Percentiles rank a stretch among this genome's conserved stretches.
These are phyloP conservation scores for Autographa pulchrina DNA, from an alignment of 2,888 invertebrate species.

Conservation along the genomic window DNA sequence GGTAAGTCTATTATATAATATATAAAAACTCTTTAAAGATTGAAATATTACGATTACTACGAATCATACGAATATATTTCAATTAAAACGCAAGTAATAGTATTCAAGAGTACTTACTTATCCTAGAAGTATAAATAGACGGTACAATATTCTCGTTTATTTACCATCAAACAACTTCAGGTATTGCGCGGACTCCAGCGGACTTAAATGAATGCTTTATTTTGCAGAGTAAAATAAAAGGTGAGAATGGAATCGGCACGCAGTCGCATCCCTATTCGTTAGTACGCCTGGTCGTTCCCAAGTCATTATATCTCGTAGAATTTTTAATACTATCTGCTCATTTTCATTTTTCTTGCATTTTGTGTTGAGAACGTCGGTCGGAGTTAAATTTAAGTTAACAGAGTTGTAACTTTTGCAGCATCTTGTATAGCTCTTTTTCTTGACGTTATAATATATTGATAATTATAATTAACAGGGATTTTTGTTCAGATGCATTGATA, in stretches of 20 bases:
- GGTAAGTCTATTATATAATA: too few species aligned
- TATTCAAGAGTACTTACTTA: neutral
- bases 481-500: conserved; percentile 42
- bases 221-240: conserved; percentile 33
- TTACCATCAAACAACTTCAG: conserved; percentile 7
- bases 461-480: neutral
- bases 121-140: neutral
- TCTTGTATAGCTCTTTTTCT: too few species aligned
- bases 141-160: conserved; percentile 6
- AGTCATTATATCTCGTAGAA: conserved; percentile 32
- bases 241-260: conserved; percentile 38
- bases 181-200: neutral
- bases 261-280: conserved; percentile 28
- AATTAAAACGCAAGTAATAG: neutral
- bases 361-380: too few species aligned
- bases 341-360: conserved; percentile 31
- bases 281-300: conserved; percentile 32
- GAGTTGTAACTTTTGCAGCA: too few species aligned
- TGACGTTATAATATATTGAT: neutral
- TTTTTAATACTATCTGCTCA: conserved; percentile 33
- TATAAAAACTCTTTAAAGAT: too few species aligned
- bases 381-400: too few species aligned
- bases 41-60: too few species aligned
- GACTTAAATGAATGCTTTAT: conserved; percentile 10
- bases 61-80: too few species aligned